Evolutionary conservation across 2,888 invertebrate species (phyloP).

Genomic region (Heteromurus nitidus): DNA sequence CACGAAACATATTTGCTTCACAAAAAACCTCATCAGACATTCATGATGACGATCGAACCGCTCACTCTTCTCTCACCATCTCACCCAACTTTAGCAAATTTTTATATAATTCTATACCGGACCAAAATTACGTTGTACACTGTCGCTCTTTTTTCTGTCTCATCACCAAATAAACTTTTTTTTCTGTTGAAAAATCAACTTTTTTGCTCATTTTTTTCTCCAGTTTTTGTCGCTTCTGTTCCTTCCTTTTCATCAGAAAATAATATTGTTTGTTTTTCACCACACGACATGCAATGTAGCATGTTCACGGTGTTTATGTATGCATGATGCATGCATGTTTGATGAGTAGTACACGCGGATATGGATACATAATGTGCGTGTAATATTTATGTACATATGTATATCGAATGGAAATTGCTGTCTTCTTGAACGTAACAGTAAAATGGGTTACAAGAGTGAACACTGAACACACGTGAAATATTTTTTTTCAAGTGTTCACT

Average conservation of each 20-base stretch:
- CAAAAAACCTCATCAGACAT: slow-evolving; percentile 54
- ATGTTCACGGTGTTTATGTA: slow-evolving; percentile 49
- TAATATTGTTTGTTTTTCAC: slow-evolving; percentile 39
- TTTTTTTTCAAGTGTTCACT: background rate
- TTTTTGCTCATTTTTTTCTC: background rate
- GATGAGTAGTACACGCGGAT: too few species aligned
- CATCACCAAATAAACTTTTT: slow-evolving; percentile 26
- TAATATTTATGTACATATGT: too few species aligned
- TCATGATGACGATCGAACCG: slow-evolving; percentile 52
- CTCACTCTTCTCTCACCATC: background rate
- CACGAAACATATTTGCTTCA: slow-evolving; percentile 34
- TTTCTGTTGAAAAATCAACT: background rate
- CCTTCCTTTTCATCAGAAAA: slow-evolving; percentile 22
- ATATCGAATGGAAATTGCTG: too few species aligned
- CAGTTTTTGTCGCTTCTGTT: slow-evolving; percentile 51
- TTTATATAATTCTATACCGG: slow-evolving; percentile 35
- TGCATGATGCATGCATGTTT: slow-evolving; percentile 44
- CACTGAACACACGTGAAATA: too few species aligned
- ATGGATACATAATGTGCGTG: too few species aligned
- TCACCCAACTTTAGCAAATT: slow-evolving; percentile 21
- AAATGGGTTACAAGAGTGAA: slow-evolving; percentile 19
- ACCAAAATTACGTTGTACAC: slow-evolving; percentile 32
- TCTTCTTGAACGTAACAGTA: too few species aligned
- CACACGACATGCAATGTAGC: slow-evolving; percentile 54
- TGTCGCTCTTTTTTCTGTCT: slow-evolving; percentile 26